phyloP scores from a whole-genome alignment of 2,113 vertebrate species.

The Colistium nudipinnis region DNA sequence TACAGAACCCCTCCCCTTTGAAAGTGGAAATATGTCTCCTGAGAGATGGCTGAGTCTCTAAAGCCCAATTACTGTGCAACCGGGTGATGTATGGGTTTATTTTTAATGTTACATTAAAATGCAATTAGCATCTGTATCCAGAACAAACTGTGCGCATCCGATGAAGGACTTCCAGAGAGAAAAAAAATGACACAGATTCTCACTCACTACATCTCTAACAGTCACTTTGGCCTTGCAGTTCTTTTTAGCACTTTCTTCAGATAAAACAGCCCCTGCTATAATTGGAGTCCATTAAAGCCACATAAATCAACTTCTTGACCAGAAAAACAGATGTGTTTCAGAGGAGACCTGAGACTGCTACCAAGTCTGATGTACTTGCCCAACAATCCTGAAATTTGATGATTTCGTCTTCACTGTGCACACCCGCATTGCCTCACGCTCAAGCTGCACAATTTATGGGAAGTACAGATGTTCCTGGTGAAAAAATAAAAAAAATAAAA shows the following conservation, averaged over 20 bases:
- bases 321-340: constrained; percentile 28
- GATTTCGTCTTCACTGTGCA: constrained; percentile 10
- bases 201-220: constrained; percentile 45
- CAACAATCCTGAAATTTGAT: constrained; percentile 17
- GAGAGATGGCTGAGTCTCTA: constrained; percentile 74
- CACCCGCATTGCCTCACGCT: not conserved
- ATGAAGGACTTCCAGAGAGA: constrained; percentile 58
- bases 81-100: constrained; percentile 82
- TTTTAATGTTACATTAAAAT: constrained; percentile 85
- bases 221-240: constrained; percentile 39
- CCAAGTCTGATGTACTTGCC: constrained; percentile 12
- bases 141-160: constrained; percentile 78
- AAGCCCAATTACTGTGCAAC: constrained; percentile 75
- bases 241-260: constrained; percentile 55
- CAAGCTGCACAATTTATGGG: not conserved
- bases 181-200: constrained; percentile 60
- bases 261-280: constrained; percentile 59
- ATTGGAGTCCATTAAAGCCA: constrained; percentile 64
- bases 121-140: constrained; percentile 82
- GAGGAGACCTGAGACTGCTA: constrained; percentile 11
- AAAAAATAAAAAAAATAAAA: no score
- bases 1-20: constrained; percentile 27
- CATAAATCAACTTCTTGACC: constrained; percentile 54
- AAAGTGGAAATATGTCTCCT: constrained; percentile 75
- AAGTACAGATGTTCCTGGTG: no score